phyloP scores from a whole-genome alignment of 1,140 invertebrate genomes.

The Drosophila fuyamai region DNA sequence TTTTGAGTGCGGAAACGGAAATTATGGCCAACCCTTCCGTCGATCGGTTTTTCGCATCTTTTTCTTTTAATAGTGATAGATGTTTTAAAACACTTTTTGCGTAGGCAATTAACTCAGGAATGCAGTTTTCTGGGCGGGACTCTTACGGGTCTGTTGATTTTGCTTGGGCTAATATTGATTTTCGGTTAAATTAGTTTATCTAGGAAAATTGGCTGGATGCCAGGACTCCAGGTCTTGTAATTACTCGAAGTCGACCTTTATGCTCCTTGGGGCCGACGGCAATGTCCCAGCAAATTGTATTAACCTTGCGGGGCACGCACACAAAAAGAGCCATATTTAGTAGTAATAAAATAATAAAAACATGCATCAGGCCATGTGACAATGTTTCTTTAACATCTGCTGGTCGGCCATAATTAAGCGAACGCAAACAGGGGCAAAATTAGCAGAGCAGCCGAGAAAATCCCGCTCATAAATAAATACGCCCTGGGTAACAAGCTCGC shows the following conservation, averaged over 20 bases:
- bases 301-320: constrained; percentile 18
- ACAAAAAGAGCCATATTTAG: neutral
- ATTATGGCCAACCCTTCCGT: constrained; percentile 49
- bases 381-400: constrained; percentile 37
- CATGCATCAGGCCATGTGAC: constrained; percentile 31
- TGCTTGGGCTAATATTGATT: constrained; percentile 67
- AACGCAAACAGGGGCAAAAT: constrained; percentile 17
- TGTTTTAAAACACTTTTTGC: constrained; percentile 45
- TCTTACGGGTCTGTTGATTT: constrained; percentile 56
- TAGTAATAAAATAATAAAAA: constrained; percentile 16
- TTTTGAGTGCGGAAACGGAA: constrained; percentile 72
- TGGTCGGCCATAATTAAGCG: constrained; percentile 32
- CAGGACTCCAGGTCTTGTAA: constrained; percentile 27
- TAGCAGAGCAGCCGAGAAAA: constrained; percentile 19
- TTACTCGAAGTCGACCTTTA: constrained; percentile 35
- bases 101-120: constrained; percentile 26
- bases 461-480: constrained; percentile 25
- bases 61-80: constrained; percentile 14
- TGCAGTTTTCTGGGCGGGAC: constrained; percentile 49
- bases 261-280: constrained; percentile 7
- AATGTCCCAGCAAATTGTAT: constrained; percentile 45
- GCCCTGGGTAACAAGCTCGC: constrained; percentile 16
- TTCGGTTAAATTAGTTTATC: constrained; percentile 55
- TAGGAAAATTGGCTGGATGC: constrained; percentile 40
- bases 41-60: constrained; percentile 5